Evolutionary conservation across 2,888 invertebrate species (phyloP), one percentile per base, ranked within the genome.

Genomic region (Dynastes hyllus): DNA sequence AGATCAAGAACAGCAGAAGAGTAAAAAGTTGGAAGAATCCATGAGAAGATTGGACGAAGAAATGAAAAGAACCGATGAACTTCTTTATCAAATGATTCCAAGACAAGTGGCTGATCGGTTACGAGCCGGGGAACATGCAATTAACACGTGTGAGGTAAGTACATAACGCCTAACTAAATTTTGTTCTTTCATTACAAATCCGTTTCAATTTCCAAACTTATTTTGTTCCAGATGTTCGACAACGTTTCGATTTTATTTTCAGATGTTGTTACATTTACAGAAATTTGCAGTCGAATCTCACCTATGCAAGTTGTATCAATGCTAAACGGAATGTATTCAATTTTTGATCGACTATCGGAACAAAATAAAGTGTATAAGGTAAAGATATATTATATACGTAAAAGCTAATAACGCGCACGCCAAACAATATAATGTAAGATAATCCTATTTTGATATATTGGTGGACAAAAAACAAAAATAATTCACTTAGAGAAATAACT

Each of bases 71-170:
- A 98, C 98, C 0, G 98, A 99, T 87, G 97, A 98, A 85, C 90
- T 99, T 37, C 90, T 99, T 0, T 99, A 99, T 89, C 98, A 99
- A 91, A 98, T 99, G 98, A 98, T 99, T 91, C 99, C 99, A 45
- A 98, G 97, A 88, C 96, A 97, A 87, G 98, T 99, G 4, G 98
- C 98, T 0, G 98, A 98, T 88, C 91, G 98, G 67, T 91, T 99
- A 76, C 90, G 98, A 83, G 94, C 95, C 77, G 99, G 99, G n/a
- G 97, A 97, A 89, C 97, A 96, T 86, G 96, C 98, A 0, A 97
- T 98, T 76, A 97, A 97, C 84, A 98, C 98, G 13, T 99, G 98
- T 88, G 97, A 99, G 93, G 98, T 98, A 87, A 84, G 83, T 73
- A 80, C 2, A 6, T 22, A 32, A 5, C 55, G 32, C n/a, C 22